Conservation (phyloP, 2,888 invertebrate species). For the Capitulum mitella region DNA sequence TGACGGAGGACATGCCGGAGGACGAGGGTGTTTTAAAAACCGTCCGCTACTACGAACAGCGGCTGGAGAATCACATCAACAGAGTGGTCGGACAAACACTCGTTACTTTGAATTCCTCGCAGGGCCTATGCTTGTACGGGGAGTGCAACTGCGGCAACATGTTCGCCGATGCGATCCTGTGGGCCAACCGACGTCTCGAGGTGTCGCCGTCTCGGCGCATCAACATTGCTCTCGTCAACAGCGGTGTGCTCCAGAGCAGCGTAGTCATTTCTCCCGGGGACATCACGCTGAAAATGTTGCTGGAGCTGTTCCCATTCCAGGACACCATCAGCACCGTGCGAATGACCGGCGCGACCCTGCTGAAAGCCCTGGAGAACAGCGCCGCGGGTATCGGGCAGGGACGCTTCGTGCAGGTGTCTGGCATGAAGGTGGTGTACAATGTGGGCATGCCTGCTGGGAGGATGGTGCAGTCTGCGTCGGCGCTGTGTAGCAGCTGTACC, state of each 20-base stretch:
- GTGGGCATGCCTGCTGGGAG: too few species aligned
- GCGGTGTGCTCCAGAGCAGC: background rate
- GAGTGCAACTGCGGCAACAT: background rate
- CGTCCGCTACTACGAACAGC: background rate
- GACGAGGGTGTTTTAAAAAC: background rate
- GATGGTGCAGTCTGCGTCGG: too few species aligned
- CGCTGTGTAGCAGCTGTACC: too few species aligned
- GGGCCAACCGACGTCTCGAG: background rate
- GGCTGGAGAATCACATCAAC: background rate
- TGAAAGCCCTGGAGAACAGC: too few species aligned
- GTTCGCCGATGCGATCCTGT: background rate
- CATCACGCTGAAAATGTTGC: background rate
- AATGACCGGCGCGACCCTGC: too few species aligned
- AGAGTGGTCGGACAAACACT: background rate
- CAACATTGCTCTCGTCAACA: background rate
- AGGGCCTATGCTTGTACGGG: background rate
- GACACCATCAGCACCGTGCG: too few species aligned
- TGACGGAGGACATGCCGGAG: background rate
- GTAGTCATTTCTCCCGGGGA: background rate
- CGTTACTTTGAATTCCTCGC: background rate
- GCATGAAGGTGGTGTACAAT: too few species aligned
- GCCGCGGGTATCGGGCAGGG: too few species aligned
- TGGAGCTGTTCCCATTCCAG: background rate
- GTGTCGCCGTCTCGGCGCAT: background rate
- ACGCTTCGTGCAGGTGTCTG: too few species aligned